Evolutionary conservation across 2,797 vertebrate species (phyloP).

Genomic region (Labroides dimidiatus): DNA sequence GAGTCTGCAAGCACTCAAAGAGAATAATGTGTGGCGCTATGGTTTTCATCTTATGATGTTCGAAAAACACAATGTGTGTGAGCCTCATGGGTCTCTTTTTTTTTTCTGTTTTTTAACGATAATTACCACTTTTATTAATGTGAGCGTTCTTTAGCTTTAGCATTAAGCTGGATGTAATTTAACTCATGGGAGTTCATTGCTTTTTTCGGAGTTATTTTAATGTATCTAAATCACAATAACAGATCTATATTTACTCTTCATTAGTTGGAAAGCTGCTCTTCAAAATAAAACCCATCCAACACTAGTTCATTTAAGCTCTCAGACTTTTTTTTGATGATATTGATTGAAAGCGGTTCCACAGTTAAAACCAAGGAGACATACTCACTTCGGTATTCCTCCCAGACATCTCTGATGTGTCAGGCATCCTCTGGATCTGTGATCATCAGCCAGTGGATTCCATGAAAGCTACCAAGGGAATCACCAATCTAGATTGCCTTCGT

Average conservation of each 20-base stretch:
- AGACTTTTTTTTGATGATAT: constrained; percentile 11
- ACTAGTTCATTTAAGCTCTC: constrained; percentile 1
- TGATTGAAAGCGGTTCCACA: constrained; percentile 19
- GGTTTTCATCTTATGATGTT: not conserved
- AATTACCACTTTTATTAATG: not conserved
- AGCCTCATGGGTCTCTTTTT: not conserved
- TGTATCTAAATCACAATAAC: not conserved
- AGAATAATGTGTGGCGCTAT: not conserved
- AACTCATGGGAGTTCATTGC: not conserved
- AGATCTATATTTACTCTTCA: not conserved
- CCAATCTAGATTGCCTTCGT: constrained; percentile 76
- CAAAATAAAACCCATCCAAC: constrained; percentile 6
- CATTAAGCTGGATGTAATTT: not conserved
- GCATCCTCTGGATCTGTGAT: constrained; percentile 60
- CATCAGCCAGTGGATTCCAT: constrained; percentile 70
- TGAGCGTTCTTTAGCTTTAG: not conserved
- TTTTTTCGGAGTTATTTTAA: constrained; percentile 1
- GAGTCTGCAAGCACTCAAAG: constrained; percentile 1
- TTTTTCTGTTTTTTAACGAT: not conserved
- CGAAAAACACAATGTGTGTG: not conserved
- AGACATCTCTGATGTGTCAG: constrained; percentile 60
- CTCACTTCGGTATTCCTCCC: constrained; percentile 38
- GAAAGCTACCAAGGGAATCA: constrained; percentile 73
- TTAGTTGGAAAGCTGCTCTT: not conserved
- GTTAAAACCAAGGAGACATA: constrained; percentile 6